Evolutionary conservation across 2,113 vertebrate genomes (phyloP).

Genomic region (Sylvicapra grimmia): DNA sequence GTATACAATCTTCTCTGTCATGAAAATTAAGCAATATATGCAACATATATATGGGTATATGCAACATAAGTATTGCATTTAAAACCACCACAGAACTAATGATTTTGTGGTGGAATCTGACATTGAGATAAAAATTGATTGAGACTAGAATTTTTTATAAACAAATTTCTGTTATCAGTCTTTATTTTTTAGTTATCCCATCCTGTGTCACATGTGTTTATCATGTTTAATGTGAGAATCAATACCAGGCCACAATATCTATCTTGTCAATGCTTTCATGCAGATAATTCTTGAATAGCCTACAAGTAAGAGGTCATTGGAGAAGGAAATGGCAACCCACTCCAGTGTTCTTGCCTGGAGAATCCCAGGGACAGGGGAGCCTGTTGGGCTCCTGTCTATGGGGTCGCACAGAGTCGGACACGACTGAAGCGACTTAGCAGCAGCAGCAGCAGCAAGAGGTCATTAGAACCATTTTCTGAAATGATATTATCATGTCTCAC

Average conservation of each 20-base stretch:
- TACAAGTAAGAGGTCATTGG: background rate
- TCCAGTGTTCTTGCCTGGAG: too few species aligned
- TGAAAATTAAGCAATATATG: background rate
- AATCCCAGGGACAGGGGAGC: too few species aligned
- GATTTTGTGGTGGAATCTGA: background rate
- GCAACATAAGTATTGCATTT: background rate
- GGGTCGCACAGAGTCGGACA: too few species aligned
- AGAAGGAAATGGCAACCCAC: too few species aligned
- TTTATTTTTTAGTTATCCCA: background rate
- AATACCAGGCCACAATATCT: background rate
- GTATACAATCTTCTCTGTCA: background rate
- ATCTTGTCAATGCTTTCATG: conserved; percentile 8
- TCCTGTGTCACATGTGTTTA: conserved; percentile 13
- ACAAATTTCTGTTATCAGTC: background rate
- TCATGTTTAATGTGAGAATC: background rate
- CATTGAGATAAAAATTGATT: background rate
- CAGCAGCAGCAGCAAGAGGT: too few species aligned
- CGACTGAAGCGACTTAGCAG: too few species aligned
- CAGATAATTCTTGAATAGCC: background rate
- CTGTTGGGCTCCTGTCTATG: too few species aligned
- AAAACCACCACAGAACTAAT: background rate
- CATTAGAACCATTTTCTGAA: conserved; percentile 32
- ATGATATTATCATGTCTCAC: conserved; percentile 28
- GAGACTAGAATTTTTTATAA: background rate
- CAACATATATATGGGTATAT: background rate